Percentiles rank a stretch among this genome's conserved stretches.
These are phyloP conservation scores for Struthidea cinerea DNA, from an alignment of 2,113 vertebrate genomes.

Conservation along the genomic window DNA sequence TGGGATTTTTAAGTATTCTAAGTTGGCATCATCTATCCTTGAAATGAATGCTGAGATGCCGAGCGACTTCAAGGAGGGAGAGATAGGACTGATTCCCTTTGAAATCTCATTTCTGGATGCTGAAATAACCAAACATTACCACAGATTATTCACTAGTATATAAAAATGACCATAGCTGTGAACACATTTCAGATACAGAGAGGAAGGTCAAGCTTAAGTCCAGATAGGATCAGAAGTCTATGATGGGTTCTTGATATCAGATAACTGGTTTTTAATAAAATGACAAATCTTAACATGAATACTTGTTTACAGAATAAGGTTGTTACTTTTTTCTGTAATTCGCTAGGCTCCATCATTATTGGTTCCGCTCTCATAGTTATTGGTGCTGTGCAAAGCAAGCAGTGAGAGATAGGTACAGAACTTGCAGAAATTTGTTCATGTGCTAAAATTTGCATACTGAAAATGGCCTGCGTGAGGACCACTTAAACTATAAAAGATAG, in stretches of 20 bases:
- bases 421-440: not conserved
- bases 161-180: not conserved
- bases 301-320: not conserved
- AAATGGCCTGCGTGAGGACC: not conserved
- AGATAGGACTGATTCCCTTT: not conserved
- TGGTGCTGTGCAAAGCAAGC: not conserved
- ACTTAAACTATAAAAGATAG: not conserved
- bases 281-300: not conserved
- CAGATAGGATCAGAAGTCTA: not conserved
- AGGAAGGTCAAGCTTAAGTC: not conserved
- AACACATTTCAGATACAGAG: not conserved
- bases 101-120: not conserved
- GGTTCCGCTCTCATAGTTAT: not conserved
- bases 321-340: not conserved
- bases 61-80: not conserved
- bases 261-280: not conserved
- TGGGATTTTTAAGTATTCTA: not conserved
- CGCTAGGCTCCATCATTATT: not conserved
- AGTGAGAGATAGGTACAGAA: not conserved
- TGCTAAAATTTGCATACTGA: not conserved
- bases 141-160: not conserved
- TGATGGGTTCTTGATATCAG: not conserved
- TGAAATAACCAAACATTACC: not conserved
- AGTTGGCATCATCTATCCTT: not conserved
- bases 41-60: not conserved